Base-by-base conservation (phyloP, 2,113 vertebrate genomes). In the Sapayoa aenigma region DNA sequence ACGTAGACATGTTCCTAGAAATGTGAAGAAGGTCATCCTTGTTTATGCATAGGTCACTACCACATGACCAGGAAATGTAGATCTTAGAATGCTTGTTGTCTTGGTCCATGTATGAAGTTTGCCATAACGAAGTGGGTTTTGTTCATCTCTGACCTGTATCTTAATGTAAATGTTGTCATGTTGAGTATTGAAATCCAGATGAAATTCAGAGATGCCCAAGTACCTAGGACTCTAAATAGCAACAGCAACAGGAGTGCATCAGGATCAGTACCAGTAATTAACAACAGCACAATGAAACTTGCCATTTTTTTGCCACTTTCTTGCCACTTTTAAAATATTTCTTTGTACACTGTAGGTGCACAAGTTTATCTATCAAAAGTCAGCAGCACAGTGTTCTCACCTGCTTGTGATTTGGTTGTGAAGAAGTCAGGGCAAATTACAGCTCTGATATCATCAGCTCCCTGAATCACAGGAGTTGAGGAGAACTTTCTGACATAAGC, bases 391-490 rank as follows among this genome's bases (percentile, higher is more conserved):
- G 14, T 44, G 7, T 2, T 84, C 31, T 72, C 7, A 1, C 41
- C 9, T 11, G 0, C 10, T 8, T 7, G 3, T 55, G 20, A 44
- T 55, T 33, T 78, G 14, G 4, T n/a, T 1, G 2, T 23, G 33
- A 90, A 75, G 42, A 91, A 66, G 11, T 18, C 0, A 1, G 37
- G 41, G 68, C 33, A 79, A 68, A 62, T 49, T 41, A 65, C 6
- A 80, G 23, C 16, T 58, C 27, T 81, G 65, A 31, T 8, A 73
- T 30, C 25, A 72, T 30, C 24, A 23, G 9, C 27, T 89, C 33
- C 39, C 33, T 9, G 4, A 20, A 30, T 15, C 9, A 3, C 4
- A 39, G 56, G 9, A 63, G 12, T 18, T 63, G 50, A 62, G n/a
- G 27, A 63, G 27, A 80, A 76, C 41, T 82, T 68, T 53, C 49